Evolutionary conservation across 1,140 invertebrate genomes (phyloP).

Genomic region (Halictus rubicundus): DNA sequence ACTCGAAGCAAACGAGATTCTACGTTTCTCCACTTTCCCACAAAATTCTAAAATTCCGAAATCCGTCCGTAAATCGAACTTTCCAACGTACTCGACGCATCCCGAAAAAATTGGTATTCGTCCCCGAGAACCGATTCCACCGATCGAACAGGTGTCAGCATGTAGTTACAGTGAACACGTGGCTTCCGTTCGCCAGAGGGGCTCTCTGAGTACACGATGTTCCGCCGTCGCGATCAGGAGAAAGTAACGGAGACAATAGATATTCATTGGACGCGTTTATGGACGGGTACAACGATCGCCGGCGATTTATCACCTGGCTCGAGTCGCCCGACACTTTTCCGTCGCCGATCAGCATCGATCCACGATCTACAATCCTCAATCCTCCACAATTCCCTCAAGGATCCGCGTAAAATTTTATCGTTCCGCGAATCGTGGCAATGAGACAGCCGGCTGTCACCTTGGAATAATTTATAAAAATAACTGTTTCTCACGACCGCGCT

Average conservation of each 20-base stretch:
- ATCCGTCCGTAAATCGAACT: background rate
- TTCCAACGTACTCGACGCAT: background rate
- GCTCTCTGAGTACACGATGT: background rate
- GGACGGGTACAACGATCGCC: constrained; percentile 4
- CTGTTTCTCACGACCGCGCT: too few relatives aligned
- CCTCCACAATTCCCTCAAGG: too few relatives aligned
- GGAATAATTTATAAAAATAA: too few relatives aligned
- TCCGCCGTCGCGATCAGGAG: background rate
- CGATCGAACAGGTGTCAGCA: constrained; percentile 9
- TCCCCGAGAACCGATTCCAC: background rate
- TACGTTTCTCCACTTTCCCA: too few relatives aligned
- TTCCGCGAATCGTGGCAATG: background rate
- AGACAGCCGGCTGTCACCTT: too few relatives aligned
- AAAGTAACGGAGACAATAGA: constrained; percentile 48
- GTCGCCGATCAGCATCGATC: too few relatives aligned
- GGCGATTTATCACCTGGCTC: constrained; percentile 18
- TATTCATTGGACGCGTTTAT: constrained; percentile 30
- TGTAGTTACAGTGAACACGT: constrained; percentile 1
- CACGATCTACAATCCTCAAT: too few relatives aligned
- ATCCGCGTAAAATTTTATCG: constrained; percentile 2
- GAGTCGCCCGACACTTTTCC: background rate
- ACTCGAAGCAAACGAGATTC: too few relatives aligned
- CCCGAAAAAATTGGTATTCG: background rate
- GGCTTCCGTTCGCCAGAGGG: constrained; percentile 11
- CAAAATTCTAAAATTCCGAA: background rate